phyloP scores from a whole-genome alignment of 2,888 invertebrate species.

The Torymus auratus region DNA sequence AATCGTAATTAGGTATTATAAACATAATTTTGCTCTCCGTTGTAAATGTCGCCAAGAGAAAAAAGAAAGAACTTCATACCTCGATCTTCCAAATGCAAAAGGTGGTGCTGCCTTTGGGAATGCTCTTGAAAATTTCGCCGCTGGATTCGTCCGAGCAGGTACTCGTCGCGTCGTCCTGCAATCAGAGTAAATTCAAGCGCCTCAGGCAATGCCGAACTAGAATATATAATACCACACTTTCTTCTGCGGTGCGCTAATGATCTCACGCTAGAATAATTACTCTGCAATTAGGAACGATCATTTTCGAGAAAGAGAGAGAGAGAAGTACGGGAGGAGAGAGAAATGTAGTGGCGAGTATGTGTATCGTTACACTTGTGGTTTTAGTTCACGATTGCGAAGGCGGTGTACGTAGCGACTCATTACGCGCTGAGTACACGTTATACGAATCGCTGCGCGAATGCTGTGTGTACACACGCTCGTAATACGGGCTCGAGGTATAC shows the following conservation, averaged over 20 bases:
- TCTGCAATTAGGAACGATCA: not conserved
- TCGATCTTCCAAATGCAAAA: conserved; percentile 94
- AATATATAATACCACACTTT: not conserved
- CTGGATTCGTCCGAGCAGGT: conserved; percentile 72
- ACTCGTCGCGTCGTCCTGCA: conserved; percentile 72
- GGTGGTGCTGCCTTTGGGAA: conserved; percentile 86
- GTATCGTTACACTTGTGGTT: not conserved
- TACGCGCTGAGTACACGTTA: too few relatives aligned
- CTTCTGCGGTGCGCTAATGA: not conserved
- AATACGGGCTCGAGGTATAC: too few relatives aligned
- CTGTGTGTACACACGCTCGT: too few relatives aligned
- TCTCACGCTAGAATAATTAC: not conserved
- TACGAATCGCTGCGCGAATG: too few relatives aligned
- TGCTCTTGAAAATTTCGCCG: conserved; percentile 84
- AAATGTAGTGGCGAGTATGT: too few relatives aligned
- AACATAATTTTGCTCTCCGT: too few relatives aligned
- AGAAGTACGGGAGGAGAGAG: too few relatives aligned
- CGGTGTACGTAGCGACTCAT: not conserved
- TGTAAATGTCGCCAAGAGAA: not conserved
- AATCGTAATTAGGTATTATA: too few relatives aligned
- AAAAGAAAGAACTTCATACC: conserved; percentile 77
- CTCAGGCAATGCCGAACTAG: too few relatives aligned
- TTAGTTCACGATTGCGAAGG: not conserved
- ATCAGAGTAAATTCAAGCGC: not conserved
- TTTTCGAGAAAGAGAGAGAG: too few relatives aligned